Conservation (phyloP, 2,888 invertebrate genomes). For the Hydraecia micacea region DNA sequence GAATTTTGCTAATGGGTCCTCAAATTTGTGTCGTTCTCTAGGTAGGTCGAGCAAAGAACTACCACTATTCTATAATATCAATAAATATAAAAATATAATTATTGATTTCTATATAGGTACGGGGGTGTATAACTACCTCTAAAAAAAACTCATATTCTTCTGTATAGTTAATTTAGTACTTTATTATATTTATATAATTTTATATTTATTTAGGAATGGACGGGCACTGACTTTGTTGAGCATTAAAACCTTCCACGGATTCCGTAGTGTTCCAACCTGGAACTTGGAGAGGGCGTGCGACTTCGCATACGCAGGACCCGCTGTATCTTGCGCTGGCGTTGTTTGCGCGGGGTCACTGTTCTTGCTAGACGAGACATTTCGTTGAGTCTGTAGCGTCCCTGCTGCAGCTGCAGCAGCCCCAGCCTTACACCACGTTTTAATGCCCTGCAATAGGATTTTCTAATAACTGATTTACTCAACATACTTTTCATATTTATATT, state of each 20-base stretch:
- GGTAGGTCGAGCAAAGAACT: neutral
- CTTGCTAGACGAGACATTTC: constrained; percentile 70
- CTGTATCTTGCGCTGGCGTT: constrained; percentile 51
- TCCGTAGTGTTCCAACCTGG: constrained; percentile 18
- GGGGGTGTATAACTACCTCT: neutral
- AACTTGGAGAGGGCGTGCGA: constrained; percentile 48
- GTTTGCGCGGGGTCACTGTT: constrained; percentile 55
- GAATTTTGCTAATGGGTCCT: neutral
- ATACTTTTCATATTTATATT: neutral
- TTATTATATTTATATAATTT: constrained; percentile 2
- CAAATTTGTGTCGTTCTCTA: neutral
- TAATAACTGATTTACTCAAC: neutral
- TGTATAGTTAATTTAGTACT: neutral
- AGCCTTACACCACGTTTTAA: constrained; percentile 78
- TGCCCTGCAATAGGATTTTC: constrained; percentile 68
- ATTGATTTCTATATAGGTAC: no score
- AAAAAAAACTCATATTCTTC: neutral
- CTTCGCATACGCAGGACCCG: constrained; percentile 62
- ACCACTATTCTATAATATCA: neutral
- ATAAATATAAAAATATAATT: neutral
- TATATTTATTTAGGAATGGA: neutral
- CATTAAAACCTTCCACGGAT: constrained; percentile 28
- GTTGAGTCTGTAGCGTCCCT: constrained; percentile 77
- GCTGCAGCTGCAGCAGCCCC: constrained; percentile 74
- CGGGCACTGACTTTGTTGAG: neutral